phyloP scores from a whole-genome alignment of 2,888 invertebrate genomes.

The Andrena fulva region DNA sequence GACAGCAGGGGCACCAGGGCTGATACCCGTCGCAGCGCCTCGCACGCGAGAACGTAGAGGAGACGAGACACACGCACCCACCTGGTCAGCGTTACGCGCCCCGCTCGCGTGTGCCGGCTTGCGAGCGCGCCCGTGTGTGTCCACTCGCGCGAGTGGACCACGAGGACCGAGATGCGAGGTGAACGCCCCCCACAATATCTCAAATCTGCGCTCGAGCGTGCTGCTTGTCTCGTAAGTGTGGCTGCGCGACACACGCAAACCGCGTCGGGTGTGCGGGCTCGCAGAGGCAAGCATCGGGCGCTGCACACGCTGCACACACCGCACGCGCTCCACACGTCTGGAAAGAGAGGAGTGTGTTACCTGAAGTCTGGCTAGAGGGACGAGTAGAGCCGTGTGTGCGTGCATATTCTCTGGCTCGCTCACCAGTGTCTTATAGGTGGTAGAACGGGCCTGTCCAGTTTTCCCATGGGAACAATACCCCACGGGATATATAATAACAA shows the following conservation, averaged over 20 bases:
- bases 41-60: conserved; percentile 55
- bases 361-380: conserved; percentile 53
- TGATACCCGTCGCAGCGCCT: conserved; percentile 66
- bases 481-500: conserved; percentile 80
- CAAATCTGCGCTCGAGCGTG: conserved; percentile 77
- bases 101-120: conserved; percentile 73
- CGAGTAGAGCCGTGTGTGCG: conserved; percentile 36
- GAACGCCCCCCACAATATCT: conserved; percentile 82
- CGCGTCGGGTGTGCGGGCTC: conserved; percentile 8
- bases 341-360: conserved; percentile 47
- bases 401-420: conserved; percentile 48
- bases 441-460: conserved; percentile 80
- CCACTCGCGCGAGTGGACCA: conserved; percentile 72
- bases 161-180: conserved; percentile 77
- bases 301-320: background rate
- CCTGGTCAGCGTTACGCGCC: conserved; percentile 83
- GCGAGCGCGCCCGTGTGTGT: conserved; percentile 81
- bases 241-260: conserved; percentile 8
- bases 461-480: conserved; percentile 82
- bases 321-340: background rate
- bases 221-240: conserved; percentile 52
- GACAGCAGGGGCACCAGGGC: background rate
- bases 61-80: conserved; percentile 34
- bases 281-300: conserved; percentile 10
- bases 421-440: conserved; percentile 72